A percentile compares a stretch with the other conserved stretches of the same genome.
phyloP scores from a whole-genome alignment of 1,140 invertebrate genomes.

The Drosophila fuyamai region DNA sequence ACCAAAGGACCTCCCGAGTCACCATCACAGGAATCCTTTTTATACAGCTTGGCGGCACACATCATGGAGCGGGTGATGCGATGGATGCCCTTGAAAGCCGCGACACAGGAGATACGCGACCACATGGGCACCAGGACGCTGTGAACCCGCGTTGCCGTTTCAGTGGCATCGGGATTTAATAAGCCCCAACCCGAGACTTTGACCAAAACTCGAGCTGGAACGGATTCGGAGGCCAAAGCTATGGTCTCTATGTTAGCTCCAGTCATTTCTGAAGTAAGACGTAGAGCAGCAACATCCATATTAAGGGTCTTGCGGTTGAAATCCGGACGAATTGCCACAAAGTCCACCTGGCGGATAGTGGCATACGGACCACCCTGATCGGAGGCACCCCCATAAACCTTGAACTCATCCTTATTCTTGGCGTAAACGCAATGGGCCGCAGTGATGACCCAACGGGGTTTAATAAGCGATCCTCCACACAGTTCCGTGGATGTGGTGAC shows the following conservation, averaged over 20 bases:
- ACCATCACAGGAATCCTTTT: constrained; percentile 62
- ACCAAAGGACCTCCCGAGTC: constrained; percentile 68
- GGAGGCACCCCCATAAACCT: constrained; percentile 59
- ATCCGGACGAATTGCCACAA: constrained; percentile 26
- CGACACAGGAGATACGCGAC: constrained; percentile 42
- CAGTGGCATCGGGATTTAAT: constrained; percentile 4
- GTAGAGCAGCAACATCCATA: constrained; percentile 62
- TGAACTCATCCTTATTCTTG: constrained; percentile 15
- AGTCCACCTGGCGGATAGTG: constrained; percentile 28
- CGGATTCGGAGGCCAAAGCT: constrained; percentile 27
- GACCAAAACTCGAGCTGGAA: constrained; percentile 36
- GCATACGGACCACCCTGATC: constrained; percentile 43
- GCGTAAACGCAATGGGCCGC: constrained; percentile 64
- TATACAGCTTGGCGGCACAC: constrained; percentile 42
- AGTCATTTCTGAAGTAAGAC: constrained; percentile 32
- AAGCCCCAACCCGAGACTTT: constrained; percentile 63
- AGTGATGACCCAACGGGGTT: constrained; percentile 57
- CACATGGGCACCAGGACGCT: constrained; percentile 57
- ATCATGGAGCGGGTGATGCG: constrained; percentile 55
- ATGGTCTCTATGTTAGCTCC: constrained; percentile 57
- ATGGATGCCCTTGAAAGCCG: constrained; percentile 36
- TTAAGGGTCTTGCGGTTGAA: constrained; percentile 54
- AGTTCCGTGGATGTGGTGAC: constrained; percentile 41
- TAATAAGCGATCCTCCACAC: constrained; percentile 62
- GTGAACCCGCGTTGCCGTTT: constrained; percentile 46